Conservation (phyloP, 2,797 vertebrate genomes). For the Ceryle rudis region DNA sequence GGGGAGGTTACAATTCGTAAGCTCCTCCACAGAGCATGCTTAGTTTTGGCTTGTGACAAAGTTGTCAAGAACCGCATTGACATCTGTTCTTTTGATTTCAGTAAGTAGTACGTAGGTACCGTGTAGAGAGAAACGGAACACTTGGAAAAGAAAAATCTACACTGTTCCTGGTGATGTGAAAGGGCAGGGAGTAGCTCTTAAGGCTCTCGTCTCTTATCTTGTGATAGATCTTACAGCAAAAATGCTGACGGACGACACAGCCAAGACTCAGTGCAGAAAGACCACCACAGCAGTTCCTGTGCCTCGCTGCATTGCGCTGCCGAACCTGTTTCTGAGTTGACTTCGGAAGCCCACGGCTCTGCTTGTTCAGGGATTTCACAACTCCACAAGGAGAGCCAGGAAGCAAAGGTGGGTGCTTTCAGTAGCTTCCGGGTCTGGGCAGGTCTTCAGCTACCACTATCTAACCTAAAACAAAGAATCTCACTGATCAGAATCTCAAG, state of each 20-base stretch:
- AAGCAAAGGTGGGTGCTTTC: conserved; percentile 59
- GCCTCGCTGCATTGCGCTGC: neutral
- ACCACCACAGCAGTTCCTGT: neutral
- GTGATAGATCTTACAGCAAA: conserved; percentile 76
- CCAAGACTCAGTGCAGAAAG: conserved; percentile 63
- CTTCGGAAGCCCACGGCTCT: neutral
- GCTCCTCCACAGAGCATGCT: neutral
- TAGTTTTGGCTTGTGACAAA: neutral
- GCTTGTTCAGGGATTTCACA: conserved; percentile 22
- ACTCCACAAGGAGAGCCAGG: conserved; percentile 48
- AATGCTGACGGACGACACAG: conserved; percentile 59
- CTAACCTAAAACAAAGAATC: neutral
- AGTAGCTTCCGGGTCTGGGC: neutral
- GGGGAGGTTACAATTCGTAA: neutral
- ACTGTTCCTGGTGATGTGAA: neutral
- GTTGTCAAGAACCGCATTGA: neutral
- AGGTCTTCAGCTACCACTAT: neutral
- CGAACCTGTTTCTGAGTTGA: neutral
- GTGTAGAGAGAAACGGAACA: neutral
- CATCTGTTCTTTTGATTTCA: neutral
- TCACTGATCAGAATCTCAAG: neutral
- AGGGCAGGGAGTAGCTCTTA: neutral
- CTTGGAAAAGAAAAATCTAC: neutral
- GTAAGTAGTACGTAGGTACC: neutral
- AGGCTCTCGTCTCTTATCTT: neutral